Evolutionary conservation across 2,113 vertebrate genomes (phyloP), one percentile per base, ranked within the genome.

Genomic region (Plecturocebus donacophilus): DNA sequence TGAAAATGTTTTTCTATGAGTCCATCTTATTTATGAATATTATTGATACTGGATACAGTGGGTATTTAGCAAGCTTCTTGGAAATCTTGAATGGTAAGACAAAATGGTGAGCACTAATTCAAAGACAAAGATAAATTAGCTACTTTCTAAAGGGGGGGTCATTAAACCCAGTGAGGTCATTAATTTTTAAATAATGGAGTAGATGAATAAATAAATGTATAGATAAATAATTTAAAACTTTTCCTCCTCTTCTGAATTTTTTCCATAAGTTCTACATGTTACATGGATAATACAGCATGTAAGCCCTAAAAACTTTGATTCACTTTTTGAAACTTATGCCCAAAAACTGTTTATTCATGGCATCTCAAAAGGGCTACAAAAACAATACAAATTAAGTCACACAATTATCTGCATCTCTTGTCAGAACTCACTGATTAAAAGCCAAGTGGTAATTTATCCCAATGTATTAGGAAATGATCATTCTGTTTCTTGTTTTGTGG

Each of bases 401-500:
- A 94, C 45, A 71, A 23, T 58, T 91, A 25, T 94, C 47, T 73
- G 12, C 8, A 85, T 19, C 58, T 86, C 47, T 94, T 81, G 30
- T 89, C 30, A 21, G 95, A 76, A 68, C 2, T 64, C 49, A 75
- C 16, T 96, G 88, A 91, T 86, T 85, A 95, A 93, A 61, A 94
- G 30, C 54, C 84, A 87, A 71, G 16, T 89, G 42, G 12, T 73
- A 11, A 96, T 90, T 82, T 86, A 71, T 75, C 25, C n/a, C 25
- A 76, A 19, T 90, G 30, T 80, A 45, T 83, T 27, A 79, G 12
- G 45, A 97, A 95, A 90, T 68, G 35, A 40, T 79, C 25, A 4
- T 87, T 89, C 17, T 52, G 61, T 92, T 94, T 73, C 45, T 90
- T 92, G 9, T 96, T 97, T 91, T 98, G 49, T 91, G 40, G 32